Base-by-base conservation (phyloP, 2,113 vertebrate genomes). In the Psammodynastes pulverulentus region DNA sequence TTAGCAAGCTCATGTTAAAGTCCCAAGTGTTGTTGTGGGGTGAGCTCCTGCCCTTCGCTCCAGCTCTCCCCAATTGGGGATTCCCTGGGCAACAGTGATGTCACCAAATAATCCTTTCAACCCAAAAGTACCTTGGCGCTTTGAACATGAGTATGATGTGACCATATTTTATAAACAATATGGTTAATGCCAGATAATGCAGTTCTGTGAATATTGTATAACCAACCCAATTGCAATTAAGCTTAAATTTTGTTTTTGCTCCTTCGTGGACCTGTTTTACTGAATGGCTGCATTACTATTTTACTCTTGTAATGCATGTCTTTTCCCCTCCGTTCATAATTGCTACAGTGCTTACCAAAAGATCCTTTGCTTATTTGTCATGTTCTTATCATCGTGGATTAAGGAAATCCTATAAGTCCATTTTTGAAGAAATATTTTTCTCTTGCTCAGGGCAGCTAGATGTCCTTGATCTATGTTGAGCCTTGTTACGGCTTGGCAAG, bases 341-440 rank as follows among this genome's bases (percentile, higher is more conserved):
- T 84, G 58, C 58, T n/a, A 5, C 15, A 53, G 5, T 79, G 39
- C 34, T 88, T 52, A 79, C 86, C 86, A n/a, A 39, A 88, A 54
- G 34, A 72, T 45, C 1, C 17, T 23, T 88, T 84, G 48, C 86
- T 53, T 72, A 79, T 92, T 53, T 34, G 9, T 46, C 49, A 29
- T 72, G 26, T 92, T 88, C 24, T 88, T 88, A 88, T 79, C 58
- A 84, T 79, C 24, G 87, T 45, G 91, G 86, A 88, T 88, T 92
- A 92, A 91, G 34, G 39, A 92, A 88, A 92, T 84, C 86, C 58
- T 79, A 84, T 92, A 92, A 88, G 9, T 92, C 58, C n/a, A 49
- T 88, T 92, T 72, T 39, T 45, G 24, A 79, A 24, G 39, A 53
- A 88, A 88, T 54, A 88, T 88, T 52, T 87, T 24, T 79, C 72